Percentiles rank a stretch among this genome's conserved stretches.
phyloP scores from a whole-genome alignment of 2,888 invertebrate genomes.

The Coelopa pilipes region DNA sequence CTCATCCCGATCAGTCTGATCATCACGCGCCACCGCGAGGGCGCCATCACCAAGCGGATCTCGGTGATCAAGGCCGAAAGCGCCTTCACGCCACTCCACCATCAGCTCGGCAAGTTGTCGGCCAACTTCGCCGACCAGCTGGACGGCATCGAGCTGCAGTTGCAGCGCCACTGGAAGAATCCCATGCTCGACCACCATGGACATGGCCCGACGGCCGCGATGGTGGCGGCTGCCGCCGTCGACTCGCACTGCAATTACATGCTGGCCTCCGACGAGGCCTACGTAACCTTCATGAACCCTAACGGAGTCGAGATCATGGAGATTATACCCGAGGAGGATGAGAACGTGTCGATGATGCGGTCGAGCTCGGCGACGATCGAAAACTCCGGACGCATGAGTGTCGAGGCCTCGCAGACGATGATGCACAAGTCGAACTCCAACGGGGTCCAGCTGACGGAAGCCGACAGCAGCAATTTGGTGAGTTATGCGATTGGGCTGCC shows the following conservation, averaged over 20 bases:
- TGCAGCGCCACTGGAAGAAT: conserved; percentile 60
- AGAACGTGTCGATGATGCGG: conserved; percentile 61
- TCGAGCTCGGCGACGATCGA: conserved; percentile 64
- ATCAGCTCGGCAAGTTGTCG: conserved; percentile 56
- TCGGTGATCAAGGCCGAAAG: conserved; percentile 62
- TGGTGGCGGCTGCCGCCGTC: conserved; percentile 52
- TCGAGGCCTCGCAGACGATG: conserved; percentile 53
- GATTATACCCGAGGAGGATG: conserved; percentile 66
- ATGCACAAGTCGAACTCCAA: conserved; percentile 54
- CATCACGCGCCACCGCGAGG: conserved; percentile 63
- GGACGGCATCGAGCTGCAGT: conserved; percentile 61
- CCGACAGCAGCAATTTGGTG: conserved; percentile 46
- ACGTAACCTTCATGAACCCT: conserved; percentile 63
- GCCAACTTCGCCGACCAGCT: conserved; percentile 60
- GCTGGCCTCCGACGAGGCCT: conserved; percentile 62
- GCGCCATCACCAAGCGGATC: conserved; percentile 61
- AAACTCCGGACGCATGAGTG: conserved; percentile 54
- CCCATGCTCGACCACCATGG: conserved; percentile 53
- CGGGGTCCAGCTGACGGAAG: conserved; percentile 37
- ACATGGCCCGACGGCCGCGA: conserved; percentile 45
- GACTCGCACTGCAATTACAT: conserved; percentile 62
- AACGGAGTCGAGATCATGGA: conserved; percentile 67
- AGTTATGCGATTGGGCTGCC: no score
- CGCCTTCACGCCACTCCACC: conserved; percentile 55
- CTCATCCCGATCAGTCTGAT: conserved; percentile 63